phyloP scores from a whole-genome alignment of 2,113 vertebrate genomes.

The Toxotes chatareus region DNA sequence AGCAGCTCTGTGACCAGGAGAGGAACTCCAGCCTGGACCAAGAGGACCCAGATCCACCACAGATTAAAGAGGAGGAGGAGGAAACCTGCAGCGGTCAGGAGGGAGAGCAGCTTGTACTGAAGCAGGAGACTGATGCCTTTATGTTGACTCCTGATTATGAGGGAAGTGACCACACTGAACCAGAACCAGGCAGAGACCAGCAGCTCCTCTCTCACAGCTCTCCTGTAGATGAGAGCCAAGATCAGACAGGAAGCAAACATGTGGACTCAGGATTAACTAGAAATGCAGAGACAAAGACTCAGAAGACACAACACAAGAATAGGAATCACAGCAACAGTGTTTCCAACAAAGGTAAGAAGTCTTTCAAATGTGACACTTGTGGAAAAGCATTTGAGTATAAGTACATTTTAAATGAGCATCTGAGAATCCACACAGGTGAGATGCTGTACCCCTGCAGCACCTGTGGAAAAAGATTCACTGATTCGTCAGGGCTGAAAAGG shows the following conservation, averaged over 20 bases:
- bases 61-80: not conserved
- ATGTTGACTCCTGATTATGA: not conserved
- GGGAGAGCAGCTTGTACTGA: not conserved
- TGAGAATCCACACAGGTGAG: not conserved
- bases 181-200: not conserved
- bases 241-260: not conserved
- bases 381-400: not conserved
- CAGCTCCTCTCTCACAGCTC: not conserved
- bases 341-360: not conserved
- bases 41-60: not conserved
- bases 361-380: conserved; percentile 3
- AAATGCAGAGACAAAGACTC: not conserved
- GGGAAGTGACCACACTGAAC: not conserved
- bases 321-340: not conserved
- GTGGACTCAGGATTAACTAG: not conserved
- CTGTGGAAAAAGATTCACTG: not conserved
- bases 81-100: not conserved
- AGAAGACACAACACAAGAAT: not conserved
- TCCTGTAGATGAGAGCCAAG: not conserved
- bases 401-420: not conserved
- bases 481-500: not conserved
- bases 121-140: not conserved
- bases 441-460: not conserved
- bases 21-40: not conserved
- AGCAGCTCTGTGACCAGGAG: not conserved